These are phyloP conservation scores for Parascotia fuliginaria DNA, from an alignment of 2,888 invertebrate genomes.

Conservation along the genomic window DNA sequence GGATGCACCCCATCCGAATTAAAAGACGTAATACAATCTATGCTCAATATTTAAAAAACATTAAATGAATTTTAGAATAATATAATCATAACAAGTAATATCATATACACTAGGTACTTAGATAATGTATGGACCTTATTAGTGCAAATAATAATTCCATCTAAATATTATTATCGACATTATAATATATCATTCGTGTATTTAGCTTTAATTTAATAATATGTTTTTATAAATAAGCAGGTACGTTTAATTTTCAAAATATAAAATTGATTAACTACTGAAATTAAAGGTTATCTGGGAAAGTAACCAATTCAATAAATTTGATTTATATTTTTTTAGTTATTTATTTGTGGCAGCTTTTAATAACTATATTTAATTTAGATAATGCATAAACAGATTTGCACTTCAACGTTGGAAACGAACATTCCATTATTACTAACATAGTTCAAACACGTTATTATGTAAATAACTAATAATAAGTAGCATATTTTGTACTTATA, in stretches of 20 bases:
- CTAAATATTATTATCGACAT: slow-evolving; percentile 14
- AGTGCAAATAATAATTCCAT: slow-evolving; percentile 8
- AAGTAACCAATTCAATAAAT: neutral
- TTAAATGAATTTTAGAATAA: slow-evolving; percentile 38
- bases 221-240: no score
- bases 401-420: slow-evolving; percentile 20
- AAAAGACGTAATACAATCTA: slow-evolving; percentile 13
- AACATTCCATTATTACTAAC: slow-evolving; percentile 36
- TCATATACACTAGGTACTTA: neutral
- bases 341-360: slow-evolving; percentile 26
- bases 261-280: no score
- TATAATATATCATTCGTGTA: no score
- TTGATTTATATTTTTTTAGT: neutral
- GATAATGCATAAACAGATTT: slow-evolving; percentile 7
- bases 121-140: neutral
- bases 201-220: no score
- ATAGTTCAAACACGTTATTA: slow-evolving; percentile 27
- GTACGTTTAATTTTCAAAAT: no score
- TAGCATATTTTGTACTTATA: slow-evolving; percentile 45
- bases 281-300: no score
- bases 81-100: neutral
- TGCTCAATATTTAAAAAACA: slow-evolving; percentile 38
- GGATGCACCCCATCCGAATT: slow-evolving; percentile 5
- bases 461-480: slow-evolving; percentile 42
- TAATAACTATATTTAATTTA: slow-evolving; percentile 17